Conservation (phyloP, 2,113 vertebrate genomes). For the Macrotus californicus region DNA sequence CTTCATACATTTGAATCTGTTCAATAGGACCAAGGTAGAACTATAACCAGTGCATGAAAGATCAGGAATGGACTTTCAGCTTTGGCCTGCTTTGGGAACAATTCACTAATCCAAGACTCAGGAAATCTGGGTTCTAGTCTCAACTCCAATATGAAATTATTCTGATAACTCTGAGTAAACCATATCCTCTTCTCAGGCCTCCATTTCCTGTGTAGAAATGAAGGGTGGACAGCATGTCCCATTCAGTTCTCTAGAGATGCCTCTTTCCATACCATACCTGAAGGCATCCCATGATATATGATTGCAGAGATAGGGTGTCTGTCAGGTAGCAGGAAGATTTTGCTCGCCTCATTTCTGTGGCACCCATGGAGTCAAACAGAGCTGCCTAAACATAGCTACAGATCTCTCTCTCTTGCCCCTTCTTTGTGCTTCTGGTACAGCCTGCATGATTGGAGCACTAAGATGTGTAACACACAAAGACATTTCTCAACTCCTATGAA, state of each 20-base stretch:
- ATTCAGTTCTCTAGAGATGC: background rate
- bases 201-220: background rate
- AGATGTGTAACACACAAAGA: background rate
- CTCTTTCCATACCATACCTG: background rate
- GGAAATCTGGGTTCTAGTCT: background rate
- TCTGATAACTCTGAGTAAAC: background rate
- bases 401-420: background rate
- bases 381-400: background rate
- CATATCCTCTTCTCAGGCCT: background rate
- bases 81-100: background rate
- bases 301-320: background rate
- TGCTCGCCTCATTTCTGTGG: background rate
- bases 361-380: background rate
- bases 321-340: background rate
- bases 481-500: slow-evolving; percentile 9
- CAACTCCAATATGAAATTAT: background rate
- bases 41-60: background rate
- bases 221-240: background rate
- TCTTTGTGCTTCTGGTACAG: background rate
- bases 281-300: background rate
- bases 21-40: background rate
- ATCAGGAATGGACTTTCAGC: background rate
- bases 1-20: slow-evolving; percentile 17
- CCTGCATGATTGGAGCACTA: slow-evolving; percentile 3
- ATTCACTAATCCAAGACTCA: background rate